phyloP scores from a whole-genome alignment of 1,140 invertebrate genomes.

The Ceratosolen solmsi region DNA sequence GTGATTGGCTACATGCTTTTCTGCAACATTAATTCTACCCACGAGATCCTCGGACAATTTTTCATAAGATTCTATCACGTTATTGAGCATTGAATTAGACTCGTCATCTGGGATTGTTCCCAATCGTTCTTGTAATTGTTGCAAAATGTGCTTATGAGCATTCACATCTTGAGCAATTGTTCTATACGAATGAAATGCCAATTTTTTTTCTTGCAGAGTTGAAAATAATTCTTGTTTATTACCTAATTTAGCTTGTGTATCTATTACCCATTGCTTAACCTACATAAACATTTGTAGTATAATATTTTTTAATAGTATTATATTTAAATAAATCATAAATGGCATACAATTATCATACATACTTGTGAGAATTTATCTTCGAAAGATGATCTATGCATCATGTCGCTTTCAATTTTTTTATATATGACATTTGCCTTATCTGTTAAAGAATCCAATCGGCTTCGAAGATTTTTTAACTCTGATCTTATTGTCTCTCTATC shows the following conservation, averaged over 20 bases:
- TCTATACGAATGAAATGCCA: constrained; percentile 84
- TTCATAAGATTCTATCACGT: constrained; percentile 81
- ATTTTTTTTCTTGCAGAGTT: constrained; percentile 88
- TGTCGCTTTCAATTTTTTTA: constrained; percentile 88
- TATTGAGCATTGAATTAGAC: constrained; percentile 79
- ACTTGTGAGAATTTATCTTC: constrained; percentile 89
- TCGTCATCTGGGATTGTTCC: constrained; percentile 83
- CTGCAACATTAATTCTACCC: constrained; percentile 78
- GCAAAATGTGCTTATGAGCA: constrained; percentile 84
- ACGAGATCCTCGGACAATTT: constrained; percentile 79
- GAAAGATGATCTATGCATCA: constrained; percentile 91
- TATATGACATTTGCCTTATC: constrained; percentile 89
- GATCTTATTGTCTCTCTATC: constrained; percentile 87
- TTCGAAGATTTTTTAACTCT: constrained; percentile 86
- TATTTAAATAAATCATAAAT: not conserved
- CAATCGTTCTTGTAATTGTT: constrained; percentile 85
- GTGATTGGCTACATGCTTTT: constrained; percentile 85
- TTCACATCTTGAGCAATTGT: constrained; percentile 86
- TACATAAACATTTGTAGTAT: constrained; percentile 72
- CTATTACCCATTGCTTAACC: constrained; percentile 85
- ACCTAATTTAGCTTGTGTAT: constrained; percentile 81
- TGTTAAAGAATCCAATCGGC: constrained; percentile 86
- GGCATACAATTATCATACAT: not conserved
- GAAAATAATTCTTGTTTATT: constrained; percentile 81
- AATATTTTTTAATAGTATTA: not conserved